Evolutionary conservation across 2,113 vertebrate genomes (phyloP).

Genomic region (Catharus minimus): DNA sequence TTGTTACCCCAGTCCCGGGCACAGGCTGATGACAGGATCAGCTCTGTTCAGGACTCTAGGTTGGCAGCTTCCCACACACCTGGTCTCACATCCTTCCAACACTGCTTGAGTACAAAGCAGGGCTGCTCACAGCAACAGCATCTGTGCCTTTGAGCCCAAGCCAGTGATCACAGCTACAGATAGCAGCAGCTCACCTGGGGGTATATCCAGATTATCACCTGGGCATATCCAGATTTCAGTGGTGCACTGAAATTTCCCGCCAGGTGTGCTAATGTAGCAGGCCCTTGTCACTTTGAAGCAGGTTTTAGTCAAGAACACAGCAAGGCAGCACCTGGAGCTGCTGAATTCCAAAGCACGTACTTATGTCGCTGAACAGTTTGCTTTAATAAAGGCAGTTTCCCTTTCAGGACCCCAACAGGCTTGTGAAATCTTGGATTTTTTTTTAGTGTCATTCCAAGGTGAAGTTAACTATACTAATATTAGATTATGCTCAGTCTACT

Average conservation of each 20-base stretch:
- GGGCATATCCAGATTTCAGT: neutral
- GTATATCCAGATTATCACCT: neutral
- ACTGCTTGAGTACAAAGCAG: neutral
- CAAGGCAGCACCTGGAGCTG: neutral
- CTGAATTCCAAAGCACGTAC: neutral
- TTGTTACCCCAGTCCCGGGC: neutral
- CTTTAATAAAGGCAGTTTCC: neutral
- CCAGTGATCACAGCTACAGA: neutral
- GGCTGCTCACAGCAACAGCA: neutral
- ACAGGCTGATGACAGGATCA: neutral
- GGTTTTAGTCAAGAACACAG: neutral
- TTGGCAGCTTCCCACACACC: neutral
- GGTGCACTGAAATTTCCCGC: too few species aligned
- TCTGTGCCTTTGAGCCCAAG: neutral
- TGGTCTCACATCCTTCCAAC: neutral
- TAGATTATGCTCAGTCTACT: neutral
- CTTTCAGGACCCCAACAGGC: neutral
- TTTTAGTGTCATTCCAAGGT: neutral
- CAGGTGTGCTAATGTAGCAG: neutral
- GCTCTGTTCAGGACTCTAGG: neutral
- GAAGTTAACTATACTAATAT: neutral
- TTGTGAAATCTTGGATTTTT: neutral
- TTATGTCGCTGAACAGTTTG: neutral
- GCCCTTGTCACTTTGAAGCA: neutral
- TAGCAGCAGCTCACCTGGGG: neutral